Evolutionary conservation across 2,113 vertebrate genomes (phyloP), one percentile per base, ranked within the genome.

Genomic region (Alces alces): DNA sequence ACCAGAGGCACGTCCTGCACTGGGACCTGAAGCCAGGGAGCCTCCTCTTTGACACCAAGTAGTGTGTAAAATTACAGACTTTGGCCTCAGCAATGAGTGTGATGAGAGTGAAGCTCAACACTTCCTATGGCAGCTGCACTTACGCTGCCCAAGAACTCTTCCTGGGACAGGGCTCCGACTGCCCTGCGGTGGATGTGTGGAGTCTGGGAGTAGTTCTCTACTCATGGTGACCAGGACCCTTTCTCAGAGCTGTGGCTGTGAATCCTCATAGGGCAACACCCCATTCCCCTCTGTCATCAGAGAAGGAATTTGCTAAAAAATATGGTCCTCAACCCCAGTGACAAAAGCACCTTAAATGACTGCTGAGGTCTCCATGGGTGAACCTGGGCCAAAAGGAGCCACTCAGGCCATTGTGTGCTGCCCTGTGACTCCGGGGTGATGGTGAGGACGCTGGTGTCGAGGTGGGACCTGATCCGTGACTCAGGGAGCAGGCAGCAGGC

Each of bases 361-460:
- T 99, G 99, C 99, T 99, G 99, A 99, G 99, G 98, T 99, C 99
- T 97, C 98, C 99, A 61, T 99, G 99, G 99, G 99, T 99, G 99
- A 99, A 99, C 92, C 99, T 99, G 78, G 99, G 99, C 57, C 95
- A 99, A 6, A 99, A 99, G 86, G 99, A 99, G 5, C 99, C 99
- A 93, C 98, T 99, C 55, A 99, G 99, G 96, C 99, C 99, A 64
- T 99, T 96, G 98, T 10, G 99, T 99, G 95, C 99, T 99, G 14
- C 95, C 98, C 93, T 99, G 99, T 88, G 99, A 99, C 98, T 97
- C 98, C 99, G 13, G 98, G 96, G 13, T 98, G 99, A 98, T 99
- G 78, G 97, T 99, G 57, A 99, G 99, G 99, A 92, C 99, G 91
- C 99, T 99, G 99, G 99, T 99, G 70, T 99, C 99, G 93, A 97